Conservation (phyloP, 2,113 vertebrate species). For the Sciurus niger region DNA sequence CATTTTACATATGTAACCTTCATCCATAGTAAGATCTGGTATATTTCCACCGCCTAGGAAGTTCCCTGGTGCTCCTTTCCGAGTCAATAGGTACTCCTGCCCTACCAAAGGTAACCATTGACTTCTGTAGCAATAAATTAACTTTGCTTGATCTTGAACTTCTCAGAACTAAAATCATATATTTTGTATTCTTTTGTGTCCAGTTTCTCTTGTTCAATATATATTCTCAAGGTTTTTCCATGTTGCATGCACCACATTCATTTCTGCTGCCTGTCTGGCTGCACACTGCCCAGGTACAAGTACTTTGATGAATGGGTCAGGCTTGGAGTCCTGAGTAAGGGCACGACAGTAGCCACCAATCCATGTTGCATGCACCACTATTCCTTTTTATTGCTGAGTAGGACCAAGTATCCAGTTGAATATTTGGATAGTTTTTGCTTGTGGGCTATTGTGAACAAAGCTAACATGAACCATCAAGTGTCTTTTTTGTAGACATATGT, state of each 20-base stretch:
- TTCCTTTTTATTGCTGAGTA: not conserved
- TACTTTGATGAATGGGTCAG: not conserved
- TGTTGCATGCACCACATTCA: not conserved
- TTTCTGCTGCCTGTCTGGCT: not conserved
- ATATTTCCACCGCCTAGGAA: not conserved
- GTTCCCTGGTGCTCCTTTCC: not conserved
- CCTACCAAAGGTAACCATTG: not conserved
- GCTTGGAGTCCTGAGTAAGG: not conserved
- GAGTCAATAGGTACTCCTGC: not conserved
- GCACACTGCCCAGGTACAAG: not conserved
- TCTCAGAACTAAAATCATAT: not conserved
- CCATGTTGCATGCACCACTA: not conserved
- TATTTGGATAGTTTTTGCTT: not conserved
- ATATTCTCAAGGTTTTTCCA: not conserved
- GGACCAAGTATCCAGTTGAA: not conserved
- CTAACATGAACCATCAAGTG: not conserved
- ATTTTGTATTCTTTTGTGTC: not conserved
- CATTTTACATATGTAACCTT: not conserved
- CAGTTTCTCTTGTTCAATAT: not conserved
- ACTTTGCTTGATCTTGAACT: not conserved
- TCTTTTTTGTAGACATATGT: not conserved
- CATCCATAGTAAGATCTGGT: not conserved
- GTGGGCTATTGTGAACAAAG: not conserved
- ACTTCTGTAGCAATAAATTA: not conserved
- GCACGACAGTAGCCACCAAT: not conserved